Base-by-base conservation (phyloP, 2,113 vertebrate genomes). In the Syngnathus typhle region DNA sequence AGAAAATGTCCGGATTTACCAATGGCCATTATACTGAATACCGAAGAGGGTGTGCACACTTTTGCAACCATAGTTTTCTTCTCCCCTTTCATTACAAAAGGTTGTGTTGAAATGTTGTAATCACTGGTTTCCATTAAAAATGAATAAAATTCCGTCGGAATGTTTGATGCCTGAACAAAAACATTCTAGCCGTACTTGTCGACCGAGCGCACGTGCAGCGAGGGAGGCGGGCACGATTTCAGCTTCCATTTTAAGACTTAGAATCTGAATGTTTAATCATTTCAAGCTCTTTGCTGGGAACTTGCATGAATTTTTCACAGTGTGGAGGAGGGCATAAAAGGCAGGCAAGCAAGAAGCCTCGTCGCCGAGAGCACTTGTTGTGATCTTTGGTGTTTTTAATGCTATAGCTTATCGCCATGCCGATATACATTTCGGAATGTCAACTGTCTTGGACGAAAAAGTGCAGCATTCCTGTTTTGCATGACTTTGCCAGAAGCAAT, bases 211-310 rank as follows among this genome's bases (percentile, higher is more conserved):
- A 65, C 38, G 39, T 36, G 18, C 41, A 46, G 32, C 58, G 61
- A 61, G 38, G 38, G 6, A 58, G 44, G 36, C 13, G 59, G 62
- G 64, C 49, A 76, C 54, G 76, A 80, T 78, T 81, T 80, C 71
- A 82, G 73, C 62, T 64, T 85, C 75, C 84, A 79, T 84, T 85
- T 89, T 82, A 71, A 83, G 76, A 82, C 75, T 43, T 70, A 58
- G 62, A 84, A 83, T 84, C 82, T 89, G 85, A 89, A 88, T 88
- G 80, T 84, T 89, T 87, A 84, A 89, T 89, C 85, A 77, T 81
- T 75, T 69, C 62, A 46, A 71, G 81, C 83, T 83, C 84, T 85
- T 81, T 84, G 80, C 78, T 70, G 70, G 74, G 77, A 82, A 82
- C 74, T 79, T 62, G 47, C 83, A 89, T 89, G 65, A 82, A 89